Percentiles rank a stretch among this genome's conserved stretches.
phyloP scores from a whole-genome alignment of 2,797 vertebrate genomes.

The Emys orbicularis region DNA sequence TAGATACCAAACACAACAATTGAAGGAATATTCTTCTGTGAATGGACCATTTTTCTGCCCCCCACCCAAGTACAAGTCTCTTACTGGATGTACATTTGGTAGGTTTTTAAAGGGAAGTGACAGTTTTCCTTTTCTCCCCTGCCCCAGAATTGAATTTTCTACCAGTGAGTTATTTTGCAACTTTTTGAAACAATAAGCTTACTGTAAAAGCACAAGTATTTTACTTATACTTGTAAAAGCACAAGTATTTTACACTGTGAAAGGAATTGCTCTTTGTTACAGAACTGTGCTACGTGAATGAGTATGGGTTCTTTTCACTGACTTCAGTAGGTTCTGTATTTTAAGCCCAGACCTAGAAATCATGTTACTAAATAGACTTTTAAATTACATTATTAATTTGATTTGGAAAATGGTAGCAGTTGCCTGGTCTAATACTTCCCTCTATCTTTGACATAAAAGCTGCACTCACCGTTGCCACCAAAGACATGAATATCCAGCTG shows the following conservation, averaged over 20 bases:
- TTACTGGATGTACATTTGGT: not conserved
- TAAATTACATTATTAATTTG: not conserved
- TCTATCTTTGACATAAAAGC: not conserved
- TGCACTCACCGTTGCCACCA: conserved; percentile 95
- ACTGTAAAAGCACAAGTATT: not conserved
- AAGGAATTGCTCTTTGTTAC: not conserved
- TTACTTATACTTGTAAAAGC: not conserved
- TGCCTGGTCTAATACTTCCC: not conserved
- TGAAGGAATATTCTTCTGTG: not conserved
- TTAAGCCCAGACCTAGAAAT: not conserved
- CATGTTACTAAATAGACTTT: not conserved
- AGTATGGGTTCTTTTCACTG: not conserved
- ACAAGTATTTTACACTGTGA: not conserved
- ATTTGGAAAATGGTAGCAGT: not conserved
- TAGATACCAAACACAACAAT: not conserved
- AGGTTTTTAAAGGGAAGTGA: not conserved
- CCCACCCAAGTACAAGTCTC: not conserved
- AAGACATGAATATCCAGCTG: conserved; percentile 99
- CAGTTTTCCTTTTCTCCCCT: not conserved
- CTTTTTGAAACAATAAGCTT: not conserved
- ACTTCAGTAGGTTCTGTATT: not conserved
- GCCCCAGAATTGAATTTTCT: not conserved
- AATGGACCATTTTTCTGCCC: not conserved
- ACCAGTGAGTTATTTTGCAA: not conserved
- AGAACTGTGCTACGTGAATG: not conserved